Evolutionary conservation across 2,888 invertebrate genomes (phyloP).

Genomic region (Colostygia pectinataria): DNA sequence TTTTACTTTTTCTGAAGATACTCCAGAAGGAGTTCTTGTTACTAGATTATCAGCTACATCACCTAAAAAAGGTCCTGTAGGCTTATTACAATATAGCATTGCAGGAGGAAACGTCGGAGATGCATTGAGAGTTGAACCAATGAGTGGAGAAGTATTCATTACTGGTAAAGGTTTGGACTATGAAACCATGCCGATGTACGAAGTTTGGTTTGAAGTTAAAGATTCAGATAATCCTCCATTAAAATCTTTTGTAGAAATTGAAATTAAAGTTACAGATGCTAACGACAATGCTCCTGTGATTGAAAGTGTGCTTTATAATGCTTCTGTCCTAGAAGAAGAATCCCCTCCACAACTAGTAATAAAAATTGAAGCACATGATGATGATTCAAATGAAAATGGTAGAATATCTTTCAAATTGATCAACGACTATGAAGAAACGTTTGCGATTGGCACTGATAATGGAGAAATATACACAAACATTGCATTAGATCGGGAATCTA

Average conservation of each 20-base stretch:
- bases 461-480: constrained; percentile 93
- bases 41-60: constrained; percentile 90
- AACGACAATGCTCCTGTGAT: constrained; percentile 96
- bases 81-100: constrained; percentile 89
- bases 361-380: constrained; percentile 90
- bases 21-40: constrained; percentile 88
- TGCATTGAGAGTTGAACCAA: constrained; percentile 90
- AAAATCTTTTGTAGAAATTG: constrained; percentile 89
- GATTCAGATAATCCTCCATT: constrained; percentile 92
- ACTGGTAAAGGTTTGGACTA: constrained; percentile 92
- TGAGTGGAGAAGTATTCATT: constrained; percentile 91
- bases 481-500: constrained; percentile 92
- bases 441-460: constrained; percentile 90
- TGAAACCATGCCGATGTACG: constrained; percentile 91
- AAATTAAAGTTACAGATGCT: constrained; percentile 95
- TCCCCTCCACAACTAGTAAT: constrained; percentile 89
- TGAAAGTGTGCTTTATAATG: constrained; percentile 90
- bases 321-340: constrained; percentile 94
- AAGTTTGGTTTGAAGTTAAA: constrained; percentile 95
- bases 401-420: constrained; percentile 89
- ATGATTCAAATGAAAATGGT: constrained; percentile 94
- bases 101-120: constrained; percentile 97
- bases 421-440: constrained; percentile 90
- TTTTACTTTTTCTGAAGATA: constrained; percentile 91
- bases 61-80: constrained; percentile 88